Conservation (phyloP, 1,140 invertebrate genomes). For the Holotrichia oblita region DNA sequence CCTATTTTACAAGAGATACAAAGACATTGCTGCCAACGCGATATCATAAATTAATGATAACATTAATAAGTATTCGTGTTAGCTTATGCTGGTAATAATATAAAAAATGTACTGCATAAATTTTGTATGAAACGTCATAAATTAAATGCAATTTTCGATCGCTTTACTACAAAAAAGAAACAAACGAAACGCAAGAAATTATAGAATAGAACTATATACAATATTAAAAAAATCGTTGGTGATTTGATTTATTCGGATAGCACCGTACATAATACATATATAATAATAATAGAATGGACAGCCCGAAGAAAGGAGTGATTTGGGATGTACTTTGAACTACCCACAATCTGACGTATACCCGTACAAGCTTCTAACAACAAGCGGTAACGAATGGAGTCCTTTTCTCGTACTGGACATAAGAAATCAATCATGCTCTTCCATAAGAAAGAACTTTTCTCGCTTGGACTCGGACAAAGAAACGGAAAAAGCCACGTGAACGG, state of each 20-base stretch:
- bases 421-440: conserved; percentile 29
- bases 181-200: too few species aligned
- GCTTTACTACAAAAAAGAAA: too few species aligned
- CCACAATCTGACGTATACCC: neutral
- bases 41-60: too few species aligned
- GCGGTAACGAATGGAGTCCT: conserved; percentile 27
- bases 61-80: too few species aligned
- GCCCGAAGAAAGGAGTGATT: neutral
- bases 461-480: conserved; percentile 1
- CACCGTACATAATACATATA: neutral
- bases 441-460: conserved; percentile 31
- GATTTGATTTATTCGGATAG: neutral
- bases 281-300: neutral
- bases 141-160: too few species aligned
- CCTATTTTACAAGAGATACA: too few species aligned
- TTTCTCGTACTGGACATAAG: conserved; percentile 18
- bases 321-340: neutral
- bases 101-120: too few species aligned
- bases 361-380: neutral
- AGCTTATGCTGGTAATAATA: too few species aligned
- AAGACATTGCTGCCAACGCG: too few species aligned
- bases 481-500: conserved; percentile 10
- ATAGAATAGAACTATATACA: too few species aligned
- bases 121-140: too few species aligned
- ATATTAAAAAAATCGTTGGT: neutral